phyloP scores from a whole-genome alignment of 2,113 vertebrate genomes.

The Psittacula cyanocephala region DNA sequence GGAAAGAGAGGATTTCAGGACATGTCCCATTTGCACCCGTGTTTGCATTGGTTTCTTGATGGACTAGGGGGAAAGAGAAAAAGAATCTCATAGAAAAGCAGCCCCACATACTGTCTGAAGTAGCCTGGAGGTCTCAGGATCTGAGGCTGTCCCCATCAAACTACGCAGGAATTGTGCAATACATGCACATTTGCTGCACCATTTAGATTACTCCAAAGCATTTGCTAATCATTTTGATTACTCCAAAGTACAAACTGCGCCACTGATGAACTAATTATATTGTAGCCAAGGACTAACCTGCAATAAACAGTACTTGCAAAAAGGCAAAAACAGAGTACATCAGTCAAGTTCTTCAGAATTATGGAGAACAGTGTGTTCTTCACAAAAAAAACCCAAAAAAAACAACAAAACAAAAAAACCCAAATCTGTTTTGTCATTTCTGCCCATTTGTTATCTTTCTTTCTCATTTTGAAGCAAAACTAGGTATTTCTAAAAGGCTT shows the following conservation, averaged over 20 bases:
- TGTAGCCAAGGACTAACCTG: background rate
- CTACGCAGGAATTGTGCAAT: too few species aligned
- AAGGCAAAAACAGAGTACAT: background rate
- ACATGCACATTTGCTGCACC: background rate
- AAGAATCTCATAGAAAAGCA: background rate
- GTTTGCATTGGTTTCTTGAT: background rate
- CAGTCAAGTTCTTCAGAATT: background rate
- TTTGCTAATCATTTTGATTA: background rate
- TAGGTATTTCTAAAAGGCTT: background rate
- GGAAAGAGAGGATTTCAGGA: background rate
- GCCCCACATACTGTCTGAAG: background rate
- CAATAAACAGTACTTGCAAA: background rate
- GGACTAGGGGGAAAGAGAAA: background rate
- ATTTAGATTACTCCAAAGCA: background rate
- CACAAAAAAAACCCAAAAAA: background rate
- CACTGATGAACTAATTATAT: background rate
- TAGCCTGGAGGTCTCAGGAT: background rate
- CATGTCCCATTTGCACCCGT: background rate
- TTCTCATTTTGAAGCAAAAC: background rate
- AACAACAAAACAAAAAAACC: too few species aligned
- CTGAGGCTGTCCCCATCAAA: accelerated
- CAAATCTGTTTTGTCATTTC: background rate
- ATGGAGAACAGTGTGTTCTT: background rate
- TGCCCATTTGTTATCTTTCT: background rate
- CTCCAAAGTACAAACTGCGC: background rate